These are phyloP conservation scores for Clepsis dumicolana DNA, from an alignment of 2,888 invertebrate species.

Conservation along the genomic window DNA sequence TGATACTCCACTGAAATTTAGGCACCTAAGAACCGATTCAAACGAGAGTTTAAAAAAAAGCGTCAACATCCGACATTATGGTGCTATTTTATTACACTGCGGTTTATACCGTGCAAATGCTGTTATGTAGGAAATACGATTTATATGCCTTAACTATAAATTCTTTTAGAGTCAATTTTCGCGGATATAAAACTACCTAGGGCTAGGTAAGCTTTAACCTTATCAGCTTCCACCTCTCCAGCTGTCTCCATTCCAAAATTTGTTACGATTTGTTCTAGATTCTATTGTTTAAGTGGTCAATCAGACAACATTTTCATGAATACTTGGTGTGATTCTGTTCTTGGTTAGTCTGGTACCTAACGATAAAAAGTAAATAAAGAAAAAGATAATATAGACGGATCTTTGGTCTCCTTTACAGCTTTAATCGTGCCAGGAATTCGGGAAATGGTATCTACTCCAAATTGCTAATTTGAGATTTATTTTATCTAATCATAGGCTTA, in stretches of 20 bases:
- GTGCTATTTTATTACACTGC: no score
- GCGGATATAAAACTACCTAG: no score
- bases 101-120: no score
- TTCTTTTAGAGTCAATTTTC: no score
- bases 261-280: neutral
- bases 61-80: no score
- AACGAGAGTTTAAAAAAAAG: no score
- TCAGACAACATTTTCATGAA: neutral
- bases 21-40: no score
- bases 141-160: no score
- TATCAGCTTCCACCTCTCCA: neutral
- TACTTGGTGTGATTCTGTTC: neutral
- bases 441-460: neutral
- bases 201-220: neutral
- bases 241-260: neutral
- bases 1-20: no score
- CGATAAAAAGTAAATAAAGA: neutral
- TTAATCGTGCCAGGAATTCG: neutral
- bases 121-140: no score
- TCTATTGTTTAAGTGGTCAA: neutral
- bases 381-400: neutral
- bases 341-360: neutral
- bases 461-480: neutral
- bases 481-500: neutral
- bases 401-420: neutral